Conservation (phyloP, 2,113 vertebrate species). For the Numenius arquata region DNA sequence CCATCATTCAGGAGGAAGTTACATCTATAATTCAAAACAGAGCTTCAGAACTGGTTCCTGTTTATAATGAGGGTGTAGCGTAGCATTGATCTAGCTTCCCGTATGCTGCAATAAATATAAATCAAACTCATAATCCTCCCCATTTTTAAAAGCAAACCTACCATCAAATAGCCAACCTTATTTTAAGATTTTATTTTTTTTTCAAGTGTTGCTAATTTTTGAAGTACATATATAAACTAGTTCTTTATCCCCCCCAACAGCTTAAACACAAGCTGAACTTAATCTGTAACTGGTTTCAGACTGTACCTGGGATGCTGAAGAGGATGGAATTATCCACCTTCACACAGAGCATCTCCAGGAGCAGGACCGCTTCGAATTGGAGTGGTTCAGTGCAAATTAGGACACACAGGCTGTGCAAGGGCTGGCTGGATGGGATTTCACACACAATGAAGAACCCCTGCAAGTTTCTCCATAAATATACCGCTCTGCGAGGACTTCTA, state of each 20-base stretch:
- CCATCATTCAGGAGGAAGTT: background rate
- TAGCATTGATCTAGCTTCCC: constrained; percentile 9
- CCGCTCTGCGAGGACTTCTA: background rate
- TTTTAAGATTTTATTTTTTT: background rate
- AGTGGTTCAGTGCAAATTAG: background rate
- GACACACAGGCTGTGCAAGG: background rate
- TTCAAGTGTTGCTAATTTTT: background rate
- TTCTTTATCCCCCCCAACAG: background rate
- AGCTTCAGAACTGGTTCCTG: background rate
- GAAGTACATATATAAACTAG: background rate
- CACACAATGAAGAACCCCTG: background rate
- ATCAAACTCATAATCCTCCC: background rate
- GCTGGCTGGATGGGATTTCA: background rate
- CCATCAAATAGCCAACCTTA: background rate
- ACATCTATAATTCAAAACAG: constrained; percentile 46
- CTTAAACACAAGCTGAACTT: background rate
- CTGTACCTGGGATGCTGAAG: background rate
- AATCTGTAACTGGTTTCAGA: background rate
- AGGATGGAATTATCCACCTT: background rate
- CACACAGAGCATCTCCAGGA: background rate
- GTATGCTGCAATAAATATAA: background rate
- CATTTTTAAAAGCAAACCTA: background rate
- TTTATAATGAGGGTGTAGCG: background rate
- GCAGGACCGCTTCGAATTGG: background rate
- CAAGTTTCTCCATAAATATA: background rate